Conservation (phyloP, 2,888 invertebrate genomes). For the Ormia ochracea region DNA sequence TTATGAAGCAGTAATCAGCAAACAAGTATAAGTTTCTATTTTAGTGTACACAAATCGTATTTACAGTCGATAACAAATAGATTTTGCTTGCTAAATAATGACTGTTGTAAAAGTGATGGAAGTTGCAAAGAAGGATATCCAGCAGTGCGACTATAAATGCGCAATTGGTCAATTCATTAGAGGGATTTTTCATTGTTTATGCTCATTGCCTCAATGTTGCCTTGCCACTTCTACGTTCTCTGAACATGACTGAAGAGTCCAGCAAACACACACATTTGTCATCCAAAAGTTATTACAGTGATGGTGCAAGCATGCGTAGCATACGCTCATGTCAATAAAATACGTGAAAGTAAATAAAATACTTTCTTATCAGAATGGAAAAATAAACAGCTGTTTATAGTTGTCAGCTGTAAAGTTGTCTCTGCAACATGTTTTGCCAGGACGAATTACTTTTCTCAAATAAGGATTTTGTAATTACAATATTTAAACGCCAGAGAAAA, state of each 20-base stretch:
- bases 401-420: no score
- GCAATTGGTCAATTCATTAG: slow-evolving; percentile 35
- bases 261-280: no score
- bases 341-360: no score
- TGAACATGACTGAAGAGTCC: neutral
- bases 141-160: neutral
- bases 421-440: no score
- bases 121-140: neutral
- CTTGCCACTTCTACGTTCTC: neutral
- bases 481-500: no score
- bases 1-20: slow-evolving; percentile 10
- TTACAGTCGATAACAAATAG: slow-evolving; percentile 16
- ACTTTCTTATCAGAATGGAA: no score
- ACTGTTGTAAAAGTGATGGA: neutral
- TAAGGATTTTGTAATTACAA: no score
- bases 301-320: no score
- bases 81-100: slow-evolving; percentile 9
- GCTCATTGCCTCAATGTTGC: slow-evolving; percentile 1
- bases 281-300: no score
- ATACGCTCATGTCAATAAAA: no score
- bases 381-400: no score
- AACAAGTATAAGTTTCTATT: neutral
- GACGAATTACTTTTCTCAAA: no score
- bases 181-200: slow-evolving; percentile 17
- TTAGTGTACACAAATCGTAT: neutral